Evolutionary conservation across 1,140 invertebrate genomes (phyloP).

Genomic region (Mamestra configurata): DNA sequence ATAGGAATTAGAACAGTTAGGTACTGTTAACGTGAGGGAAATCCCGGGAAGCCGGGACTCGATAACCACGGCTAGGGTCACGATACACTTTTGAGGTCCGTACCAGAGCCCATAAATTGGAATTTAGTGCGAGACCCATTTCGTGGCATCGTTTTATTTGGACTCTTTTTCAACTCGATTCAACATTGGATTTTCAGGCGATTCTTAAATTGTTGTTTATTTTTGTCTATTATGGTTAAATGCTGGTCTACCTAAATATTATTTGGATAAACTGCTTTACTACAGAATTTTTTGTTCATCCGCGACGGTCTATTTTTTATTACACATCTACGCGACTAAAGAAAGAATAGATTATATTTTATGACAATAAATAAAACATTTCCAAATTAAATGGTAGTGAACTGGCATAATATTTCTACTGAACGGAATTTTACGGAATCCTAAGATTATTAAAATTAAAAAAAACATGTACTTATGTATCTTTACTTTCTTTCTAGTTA

Average conservation of each 20-base stretch:
- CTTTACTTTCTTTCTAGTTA: too few relatives aligned
- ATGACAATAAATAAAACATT: too few relatives aligned
- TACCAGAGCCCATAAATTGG: conserved; percentile 32
- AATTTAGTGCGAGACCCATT: conserved; percentile 35
- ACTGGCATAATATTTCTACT: too few relatives aligned
- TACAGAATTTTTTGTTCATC: background rate
- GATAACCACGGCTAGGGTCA: background rate
- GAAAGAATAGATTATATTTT: too few relatives aligned
- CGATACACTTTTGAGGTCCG: conserved; percentile 23
- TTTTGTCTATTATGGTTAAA: background rate
- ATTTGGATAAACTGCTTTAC: background rate
- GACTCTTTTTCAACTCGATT: background rate
- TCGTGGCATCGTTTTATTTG: conserved; percentile 17
- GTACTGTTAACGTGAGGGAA: background rate
- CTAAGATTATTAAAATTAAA: too few relatives aligned
- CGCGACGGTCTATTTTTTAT: background rate
- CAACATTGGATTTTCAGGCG: background rate
- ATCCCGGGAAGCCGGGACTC: conserved; percentile 1
- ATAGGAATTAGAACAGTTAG: background rate
- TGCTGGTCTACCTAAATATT: background rate
- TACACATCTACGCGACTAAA: too few relatives aligned
- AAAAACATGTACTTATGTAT: too few relatives aligned
- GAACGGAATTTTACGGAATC: too few relatives aligned
- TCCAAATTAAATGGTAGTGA: too few relatives aligned
- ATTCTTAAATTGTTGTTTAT: conserved; percentile 16